phyloP scores from a whole-genome alignment of 1,140 invertebrate genomes.

The Drosophila teissieri region DNA sequence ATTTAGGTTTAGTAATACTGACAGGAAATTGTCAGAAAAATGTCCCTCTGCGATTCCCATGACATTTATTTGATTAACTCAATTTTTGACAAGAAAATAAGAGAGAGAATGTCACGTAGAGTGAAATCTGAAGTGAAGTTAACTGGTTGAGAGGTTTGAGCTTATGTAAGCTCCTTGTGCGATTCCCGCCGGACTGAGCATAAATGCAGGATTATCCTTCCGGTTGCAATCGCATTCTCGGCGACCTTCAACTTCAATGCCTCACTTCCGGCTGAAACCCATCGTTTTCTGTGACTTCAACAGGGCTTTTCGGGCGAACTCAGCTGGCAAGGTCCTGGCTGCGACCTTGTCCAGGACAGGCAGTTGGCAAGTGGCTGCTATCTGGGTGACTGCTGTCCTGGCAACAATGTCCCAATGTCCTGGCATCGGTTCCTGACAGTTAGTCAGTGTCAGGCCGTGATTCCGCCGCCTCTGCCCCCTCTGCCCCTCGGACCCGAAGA shows the following conservation, averaged over 20 bases:
- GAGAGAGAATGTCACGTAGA: too few species aligned
- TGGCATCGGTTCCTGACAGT: constrained; percentile 51
- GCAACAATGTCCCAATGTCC: constrained; percentile 41
- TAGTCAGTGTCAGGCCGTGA: constrained; percentile 66
- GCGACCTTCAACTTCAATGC: constrained; percentile 13
- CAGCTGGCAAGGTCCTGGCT: background rate
- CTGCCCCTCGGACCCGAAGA: background rate
- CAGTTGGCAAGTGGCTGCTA: constrained; percentile 24
- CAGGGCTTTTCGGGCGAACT: background rate
- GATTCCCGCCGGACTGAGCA: background rate
- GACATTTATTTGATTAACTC: too few species aligned
- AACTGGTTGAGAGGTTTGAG: background rate
- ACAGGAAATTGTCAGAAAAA: too few species aligned
- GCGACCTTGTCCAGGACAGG: constrained; percentile 39
- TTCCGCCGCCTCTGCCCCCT: constrained; percentile 12
- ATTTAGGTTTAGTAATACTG: too few species aligned
- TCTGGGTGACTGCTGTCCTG: constrained; percentile 14
- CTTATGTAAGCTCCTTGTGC: background rate
- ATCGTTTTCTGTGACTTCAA: background rate
- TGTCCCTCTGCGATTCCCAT: too few species aligned
- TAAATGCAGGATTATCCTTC: constrained; percentile 7
- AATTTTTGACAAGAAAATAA: too few species aligned
- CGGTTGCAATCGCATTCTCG: constrained; percentile 9
- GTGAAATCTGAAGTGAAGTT: too few species aligned
- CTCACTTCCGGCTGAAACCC: constrained; percentile 4